Evolutionary conservation across 2,797 vertebrate species (phyloP).

Genomic region (Liparis tanakae): DNA sequence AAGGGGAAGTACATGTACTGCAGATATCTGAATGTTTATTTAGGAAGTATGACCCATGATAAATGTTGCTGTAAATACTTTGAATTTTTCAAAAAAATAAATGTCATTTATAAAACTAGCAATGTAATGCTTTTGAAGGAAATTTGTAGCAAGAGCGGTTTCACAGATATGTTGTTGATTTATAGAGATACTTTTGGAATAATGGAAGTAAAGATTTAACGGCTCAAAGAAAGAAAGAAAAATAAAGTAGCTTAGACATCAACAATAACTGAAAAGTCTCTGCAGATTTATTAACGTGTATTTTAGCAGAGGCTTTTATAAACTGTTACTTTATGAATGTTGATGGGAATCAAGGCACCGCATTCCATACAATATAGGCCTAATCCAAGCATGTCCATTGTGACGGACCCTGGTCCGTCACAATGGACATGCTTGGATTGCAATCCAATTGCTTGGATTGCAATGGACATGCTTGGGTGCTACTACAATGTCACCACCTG

Average conservation of each 20-base stretch:
- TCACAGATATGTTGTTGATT: not conserved
- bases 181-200: not conserved
- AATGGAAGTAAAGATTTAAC: not conserved
- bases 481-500: too few relatives aligned
- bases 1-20: not conserved
- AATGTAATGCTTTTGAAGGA: not conserved
- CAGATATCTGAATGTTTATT: not conserved
- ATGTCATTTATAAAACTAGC: not conserved
- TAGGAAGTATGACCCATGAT: not conserved
- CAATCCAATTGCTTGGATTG: too few relatives aligned
- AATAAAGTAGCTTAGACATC: not conserved
- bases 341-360: not conserved
- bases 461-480: too few relatives aligned
- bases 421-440: too few relatives aligned
- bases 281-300: not conserved
- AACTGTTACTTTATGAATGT: not conserved
- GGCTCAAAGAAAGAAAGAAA: not conserved
- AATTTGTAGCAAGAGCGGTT: not conserved
- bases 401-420: too few relatives aligned
- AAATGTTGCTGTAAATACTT: too few relatives aligned
- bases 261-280: not conserved
- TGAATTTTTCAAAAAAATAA: too few relatives aligned
- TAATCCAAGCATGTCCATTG: not conserved
- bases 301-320: not conserved
- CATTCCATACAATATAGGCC: not conserved